phyloP scores from a whole-genome alignment of 2,113 vertebrate genomes.

The Heptranchias perlo region DNA sequence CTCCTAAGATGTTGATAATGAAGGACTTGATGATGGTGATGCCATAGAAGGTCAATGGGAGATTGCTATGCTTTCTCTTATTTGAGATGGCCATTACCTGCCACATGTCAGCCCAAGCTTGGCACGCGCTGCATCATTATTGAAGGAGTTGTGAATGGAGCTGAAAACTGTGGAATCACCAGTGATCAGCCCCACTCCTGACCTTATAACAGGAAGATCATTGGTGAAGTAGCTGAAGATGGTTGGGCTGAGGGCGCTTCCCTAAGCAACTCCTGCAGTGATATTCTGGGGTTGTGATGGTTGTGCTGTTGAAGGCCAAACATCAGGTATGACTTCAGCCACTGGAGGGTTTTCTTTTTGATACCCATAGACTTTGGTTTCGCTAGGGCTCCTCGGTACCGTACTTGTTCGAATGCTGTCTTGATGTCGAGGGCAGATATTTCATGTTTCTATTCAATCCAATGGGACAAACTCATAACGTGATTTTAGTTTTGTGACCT shows the following conservation, averaged over 20 bases:
- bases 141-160: neutral
- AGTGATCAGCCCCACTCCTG: neutral
- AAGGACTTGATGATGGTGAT: neutral
- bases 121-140: neutral
- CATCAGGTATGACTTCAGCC: neutral
- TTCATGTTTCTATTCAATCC: neutral
- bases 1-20: neutral
- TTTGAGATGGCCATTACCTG: neutral
- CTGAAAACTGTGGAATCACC: neutral
- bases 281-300: neutral
- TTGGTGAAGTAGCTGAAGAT: neutral
- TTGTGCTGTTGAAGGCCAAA: too few species aligned
- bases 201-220: neutral
- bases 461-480: neutral
- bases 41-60: neutral
- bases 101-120: neutral
- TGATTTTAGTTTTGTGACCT: neutral
- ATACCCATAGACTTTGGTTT: neutral
- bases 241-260: neutral
- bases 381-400: neutral
- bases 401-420: neutral
- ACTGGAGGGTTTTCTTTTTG: neutral
- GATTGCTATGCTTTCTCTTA: neutral
- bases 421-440: neutral
- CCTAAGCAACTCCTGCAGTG: too few species aligned